Base-by-base conservation (phyloP, 1,140 invertebrate genomes). In the Platyscapa corneri region DNA sequence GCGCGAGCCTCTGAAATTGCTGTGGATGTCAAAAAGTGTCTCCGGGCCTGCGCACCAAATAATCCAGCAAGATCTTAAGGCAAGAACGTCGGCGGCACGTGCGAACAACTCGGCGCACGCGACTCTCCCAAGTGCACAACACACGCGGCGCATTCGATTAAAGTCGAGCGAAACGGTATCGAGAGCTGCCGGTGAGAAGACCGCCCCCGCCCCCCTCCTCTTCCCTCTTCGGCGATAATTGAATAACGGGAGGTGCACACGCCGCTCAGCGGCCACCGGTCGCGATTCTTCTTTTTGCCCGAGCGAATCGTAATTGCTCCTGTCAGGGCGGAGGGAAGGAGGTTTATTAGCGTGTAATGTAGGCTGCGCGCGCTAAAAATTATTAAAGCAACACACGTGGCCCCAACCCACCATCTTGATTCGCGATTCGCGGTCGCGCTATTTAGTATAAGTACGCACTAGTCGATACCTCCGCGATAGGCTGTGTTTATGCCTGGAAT, bases 301-400 rank as follows among this genome's bases (percentile, higher is more conserved):
- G n/a, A 16, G 37, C 16, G n/a, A 82, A 82, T 82, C 42, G 64
- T 42, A 81, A 49, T 82, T 53, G 64, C 65, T 34, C 65, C 32
- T 70, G 65, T 70, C 65, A 34, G 18, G 32, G 2, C 14, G 3
- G 0, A 32, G 23, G 27, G 70, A 56, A 74, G 32, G 46, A 82
- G 34, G 30, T 75, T 82, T 82, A 82, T 75, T 82, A 82, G 81
- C 81, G 70, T 12, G 42, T 75, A 75, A 82, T 82, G 49, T 82
- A 56, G 81, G 70, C 46, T 75, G 42, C 20, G 80, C 30, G 67
- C 10, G 37, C 46, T 34, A 67, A 60, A 60, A 27, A 60, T 60
- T 6, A 60, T 60, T 12, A 12, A 5, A 60, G 5, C 7, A 14
- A 27, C 7, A 60, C 6, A 60, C 56, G 27, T 60, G 27, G 0